Conservation (phyloP, 2,113 vertebrate species). For the Neogobius melanostomus region DNA sequence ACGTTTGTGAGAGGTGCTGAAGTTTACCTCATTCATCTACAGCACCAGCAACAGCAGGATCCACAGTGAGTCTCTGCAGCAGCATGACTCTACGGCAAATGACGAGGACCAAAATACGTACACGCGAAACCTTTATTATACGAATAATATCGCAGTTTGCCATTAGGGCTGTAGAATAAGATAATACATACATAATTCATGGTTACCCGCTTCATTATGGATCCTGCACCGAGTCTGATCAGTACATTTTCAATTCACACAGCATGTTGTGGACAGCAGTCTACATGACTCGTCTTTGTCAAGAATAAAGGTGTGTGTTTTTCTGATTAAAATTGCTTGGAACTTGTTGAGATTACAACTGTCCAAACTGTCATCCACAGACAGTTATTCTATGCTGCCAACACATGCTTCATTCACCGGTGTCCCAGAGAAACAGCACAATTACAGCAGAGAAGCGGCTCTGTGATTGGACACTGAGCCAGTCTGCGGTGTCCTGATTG, state of each 20-base stretch:
- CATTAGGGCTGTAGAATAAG: no score
- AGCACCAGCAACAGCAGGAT: no score
- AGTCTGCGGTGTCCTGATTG: constrained; percentile 61
- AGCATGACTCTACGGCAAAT: constrained; percentile 47
- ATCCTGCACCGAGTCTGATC: no score
- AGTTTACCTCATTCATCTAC: constrained; percentile 46
- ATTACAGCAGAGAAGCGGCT: constrained; percentile 9
- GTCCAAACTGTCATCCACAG: neutral
- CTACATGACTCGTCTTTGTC: no score
- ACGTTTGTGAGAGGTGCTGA: neutral
- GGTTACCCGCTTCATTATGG: neutral
- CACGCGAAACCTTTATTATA: neutral
- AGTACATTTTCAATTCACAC: no score
- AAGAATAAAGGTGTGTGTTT: no score
- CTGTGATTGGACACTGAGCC: constrained; percentile 46
- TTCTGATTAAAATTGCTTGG: no score
- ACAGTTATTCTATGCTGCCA: no score
- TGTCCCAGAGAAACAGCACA: constrained; percentile 41
- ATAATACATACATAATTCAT: no score
- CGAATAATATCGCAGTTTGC: neutral
- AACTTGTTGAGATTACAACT: neutral
- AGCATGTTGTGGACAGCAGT: no score
- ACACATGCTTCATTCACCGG: neutral
- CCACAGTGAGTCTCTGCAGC: neutral
- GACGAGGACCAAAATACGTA: constrained; percentile 29